A percentile compares a stretch with the other conserved stretches of the same genome.
These are phyloP conservation scores for Danio tinwini DNA, from an alignment of 2,797 vertebrate species.

Conservation along the genomic window DNA sequence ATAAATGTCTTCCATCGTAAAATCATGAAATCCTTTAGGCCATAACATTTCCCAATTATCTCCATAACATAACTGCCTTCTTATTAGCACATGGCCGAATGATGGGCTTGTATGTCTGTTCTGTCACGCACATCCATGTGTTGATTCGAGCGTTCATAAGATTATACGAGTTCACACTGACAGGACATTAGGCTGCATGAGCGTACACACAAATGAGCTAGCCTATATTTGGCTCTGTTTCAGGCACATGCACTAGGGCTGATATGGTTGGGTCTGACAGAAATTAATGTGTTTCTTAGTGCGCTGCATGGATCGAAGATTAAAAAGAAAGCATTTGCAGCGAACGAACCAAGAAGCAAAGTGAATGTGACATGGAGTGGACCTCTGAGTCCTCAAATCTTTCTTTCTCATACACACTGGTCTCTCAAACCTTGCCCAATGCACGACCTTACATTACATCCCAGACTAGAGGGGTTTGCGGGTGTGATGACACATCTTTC, in stretches of 20 bases:
- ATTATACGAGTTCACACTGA: slow-evolving; percentile 15
- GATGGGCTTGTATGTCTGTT: neutral
- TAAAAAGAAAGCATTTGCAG: slow-evolving; percentile 2
- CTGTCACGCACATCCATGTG: slow-evolving; percentile 29
- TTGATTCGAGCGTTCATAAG: slow-evolving; percentile 29
- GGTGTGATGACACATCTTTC: slow-evolving; percentile 12
- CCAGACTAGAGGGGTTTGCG: neutral
- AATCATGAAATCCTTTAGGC: neutral
- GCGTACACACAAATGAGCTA: neutral
- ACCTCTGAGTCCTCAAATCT: neutral
- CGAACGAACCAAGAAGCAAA: neutral
- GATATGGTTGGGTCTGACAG: slow-evolving; percentile 19
- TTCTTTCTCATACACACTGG: neutral
- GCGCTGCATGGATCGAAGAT: neutral
- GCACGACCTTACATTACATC: slow-evolving; percentile 2
- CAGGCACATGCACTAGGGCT: slow-evolving; percentile 30
- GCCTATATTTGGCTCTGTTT: slow-evolving; percentile 35
- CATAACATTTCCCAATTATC: neutral
- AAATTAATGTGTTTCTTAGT: slow-evolving; percentile 15
- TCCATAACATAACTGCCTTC: slow-evolving; percentile 2
- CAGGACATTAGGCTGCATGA: slow-evolving; percentile 32
- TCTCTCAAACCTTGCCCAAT: neutral
- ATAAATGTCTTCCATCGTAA: neutral
- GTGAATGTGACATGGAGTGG: neutral
- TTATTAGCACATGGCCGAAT: slow-evolving; percentile 3